Conservation (phyloP, 2,888 invertebrate genomes). For the Carcina quercana region DNA sequence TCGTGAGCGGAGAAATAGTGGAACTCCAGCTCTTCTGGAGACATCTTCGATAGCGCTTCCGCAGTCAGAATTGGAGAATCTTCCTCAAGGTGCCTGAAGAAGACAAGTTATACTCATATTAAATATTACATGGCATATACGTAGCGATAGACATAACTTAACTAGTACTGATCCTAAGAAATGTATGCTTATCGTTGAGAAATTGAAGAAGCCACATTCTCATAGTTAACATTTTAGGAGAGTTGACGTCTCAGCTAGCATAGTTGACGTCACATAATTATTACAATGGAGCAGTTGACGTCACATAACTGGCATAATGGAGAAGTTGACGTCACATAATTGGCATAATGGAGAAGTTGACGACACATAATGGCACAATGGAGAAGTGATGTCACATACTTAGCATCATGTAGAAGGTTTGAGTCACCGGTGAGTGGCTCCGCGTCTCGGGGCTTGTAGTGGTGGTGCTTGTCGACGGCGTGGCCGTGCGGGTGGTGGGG, state of each 20-base stretch:
- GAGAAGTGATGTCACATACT: conserved; percentile 64
- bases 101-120: background rate
- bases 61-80: conserved; percentile 80
- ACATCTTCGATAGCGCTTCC: conserved; percentile 80
- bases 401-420: conserved; percentile 82
- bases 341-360: no score
- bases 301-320: no score
- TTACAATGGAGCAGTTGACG: no score
- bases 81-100: conserved; percentile 83
- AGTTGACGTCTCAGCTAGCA: no score
- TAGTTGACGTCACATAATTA: no score
- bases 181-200: no score
- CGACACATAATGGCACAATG: no score
- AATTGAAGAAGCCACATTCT: no score
- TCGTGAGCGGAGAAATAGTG: conserved; percentile 92
- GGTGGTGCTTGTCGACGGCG: conserved; percentile 54
- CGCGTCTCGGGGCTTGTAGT: conserved; percentile 74
- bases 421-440: conserved; percentile 80
- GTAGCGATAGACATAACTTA: no score
- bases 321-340: no score
- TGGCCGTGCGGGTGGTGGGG: conserved; percentile 63
- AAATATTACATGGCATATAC: background rate
- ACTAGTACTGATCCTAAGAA: no score
- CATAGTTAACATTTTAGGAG: no score
- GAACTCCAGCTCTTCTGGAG: conserved; percentile 89